Evolutionary conservation across 2,797 vertebrate genomes (phyloP), one percentile per base, ranked within the genome.

Genomic region (Channallabes apus): DNA sequence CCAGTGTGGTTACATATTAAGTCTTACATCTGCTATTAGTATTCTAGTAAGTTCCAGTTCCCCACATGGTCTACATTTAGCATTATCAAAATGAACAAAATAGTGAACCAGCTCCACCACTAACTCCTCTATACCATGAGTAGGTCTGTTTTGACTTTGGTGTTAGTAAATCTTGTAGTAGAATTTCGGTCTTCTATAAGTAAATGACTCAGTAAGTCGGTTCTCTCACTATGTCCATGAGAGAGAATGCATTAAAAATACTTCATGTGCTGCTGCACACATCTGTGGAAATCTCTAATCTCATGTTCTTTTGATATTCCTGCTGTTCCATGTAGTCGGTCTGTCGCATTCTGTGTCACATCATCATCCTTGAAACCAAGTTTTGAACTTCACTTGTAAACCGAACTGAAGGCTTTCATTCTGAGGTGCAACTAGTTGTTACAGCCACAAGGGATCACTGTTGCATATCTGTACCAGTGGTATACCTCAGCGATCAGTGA

Each of bases 361-460:
- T 4, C 17, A 65, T 54, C 62, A 32, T 68, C 41, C 24, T 64
- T n/a, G 61, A 64, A 80, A 51, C 58, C 61, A 38, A 62, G 56
- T 22, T 77, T 35, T 77, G 75, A 64, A 77, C 75, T 35, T 35
- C 27, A 32, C 15, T 18, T 11, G 61, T 51, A 11, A 51, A 22
- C 41, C 32, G 32, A 81, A 81, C 3, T 46, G 27, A 3, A 59
- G 27, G 18, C 24, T 64, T 83, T 54, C 22, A 64, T 51, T 76
- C 12, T n/a, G 20, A 82, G 58, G 51, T 29, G 18, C 18, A 91
- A 76, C 91, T 91, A 35, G 88, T 89, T 24, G 58, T 86, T 87
- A 64, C 1, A 85, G 85, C 92, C 94, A 93, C 90, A 35, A 27
- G 4, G 85, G 83, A 90, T 91, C 79, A 90, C 89, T 94, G 91